Percentiles rank a stretch among this genome's conserved stretches.
Conservation (phyloP, 2,888 invertebrate species). For the Cosmorhoe ocellata region DNA sequence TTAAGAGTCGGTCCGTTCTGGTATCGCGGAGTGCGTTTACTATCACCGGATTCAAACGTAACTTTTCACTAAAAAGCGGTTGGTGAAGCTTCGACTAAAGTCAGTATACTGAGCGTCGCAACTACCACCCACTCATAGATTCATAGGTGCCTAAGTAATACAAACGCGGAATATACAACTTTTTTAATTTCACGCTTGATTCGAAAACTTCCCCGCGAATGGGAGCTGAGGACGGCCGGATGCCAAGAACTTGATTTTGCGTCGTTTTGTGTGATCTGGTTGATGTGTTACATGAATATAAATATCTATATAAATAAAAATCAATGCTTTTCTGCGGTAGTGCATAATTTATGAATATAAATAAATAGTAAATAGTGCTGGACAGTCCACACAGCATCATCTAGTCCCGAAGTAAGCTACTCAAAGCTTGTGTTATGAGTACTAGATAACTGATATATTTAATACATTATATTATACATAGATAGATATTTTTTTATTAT, state of each 20-base stretch:
- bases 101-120: slow-evolving; percentile 32
- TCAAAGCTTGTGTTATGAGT: no score
- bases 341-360: no score
- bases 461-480: no score
- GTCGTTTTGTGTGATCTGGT: slow-evolving; percentile 33
- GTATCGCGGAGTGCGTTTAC: slow-evolving; percentile 22
- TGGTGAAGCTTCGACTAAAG: slow-evolving; percentile 39
- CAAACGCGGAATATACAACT: slow-evolving; percentile 59
- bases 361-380: no score
- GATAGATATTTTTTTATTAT: no score
- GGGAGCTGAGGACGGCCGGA: slow-evolving; percentile 37
- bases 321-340: no score
- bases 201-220: slow-evolving; percentile 57
- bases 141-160: slow-evolving; percentile 42
- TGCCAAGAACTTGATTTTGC: slow-evolving; percentile 52
- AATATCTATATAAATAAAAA: no score
- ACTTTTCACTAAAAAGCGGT: slow-evolving; percentile 43
- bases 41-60: slow-evolving; percentile 34
- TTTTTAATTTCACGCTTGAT: slow-evolving; percentile 79
- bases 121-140: slow-evolving; percentile 42
- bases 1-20: slow-evolving; percentile 22
- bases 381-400: no score
- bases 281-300: no score
- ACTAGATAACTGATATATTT: no score
- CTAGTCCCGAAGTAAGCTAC: no score